Percentiles rank a stretch among this genome's conserved stretches.
phyloP scores from a whole-genome alignment of 2,888 invertebrate genomes.

The Sarcophaga subvicina region DNA sequence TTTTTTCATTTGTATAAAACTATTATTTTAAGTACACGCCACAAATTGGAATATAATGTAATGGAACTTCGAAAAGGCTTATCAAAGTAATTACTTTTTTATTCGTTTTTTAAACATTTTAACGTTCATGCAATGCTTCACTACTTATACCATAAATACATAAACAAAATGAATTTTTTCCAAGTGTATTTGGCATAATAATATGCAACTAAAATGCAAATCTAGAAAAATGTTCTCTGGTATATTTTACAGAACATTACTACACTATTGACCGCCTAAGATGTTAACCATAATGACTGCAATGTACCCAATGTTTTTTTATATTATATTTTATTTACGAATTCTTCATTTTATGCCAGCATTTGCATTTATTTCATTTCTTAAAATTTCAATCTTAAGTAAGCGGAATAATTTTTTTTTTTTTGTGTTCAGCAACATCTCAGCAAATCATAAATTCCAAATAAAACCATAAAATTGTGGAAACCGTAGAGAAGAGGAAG shows the following conservation, averaged over 20 bases:
- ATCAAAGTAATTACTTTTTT: too few species aligned
- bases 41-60: too few species aligned
- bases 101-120: too few species aligned
- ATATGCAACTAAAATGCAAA: background rate
- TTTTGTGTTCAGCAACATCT: background rate
- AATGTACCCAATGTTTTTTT: conserved; percentile 13
- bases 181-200: background rate
- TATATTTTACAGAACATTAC: conserved; percentile 4
- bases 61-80: too few species aligned
- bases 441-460: conserved; percentile 27
- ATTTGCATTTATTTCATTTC: conserved; percentile 30
- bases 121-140: too few species aligned
- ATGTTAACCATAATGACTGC: conserved; percentile 39
- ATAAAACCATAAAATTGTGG: conserved; percentile 45
- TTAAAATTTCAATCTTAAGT: conserved; percentile 33
- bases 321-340: background rate
- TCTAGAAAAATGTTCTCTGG: background rate
- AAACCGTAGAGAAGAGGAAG: background rate
- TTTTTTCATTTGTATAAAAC: too few species aligned
- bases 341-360: background rate
- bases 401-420: background rate
- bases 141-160: too few species aligned
- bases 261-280: conserved; percentile 53
- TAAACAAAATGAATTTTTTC: background rate
- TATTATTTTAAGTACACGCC: too few species aligned